phyloP scores from a whole-genome alignment of 1,140 invertebrate species.

The Zaprionus vittiger region DNA sequence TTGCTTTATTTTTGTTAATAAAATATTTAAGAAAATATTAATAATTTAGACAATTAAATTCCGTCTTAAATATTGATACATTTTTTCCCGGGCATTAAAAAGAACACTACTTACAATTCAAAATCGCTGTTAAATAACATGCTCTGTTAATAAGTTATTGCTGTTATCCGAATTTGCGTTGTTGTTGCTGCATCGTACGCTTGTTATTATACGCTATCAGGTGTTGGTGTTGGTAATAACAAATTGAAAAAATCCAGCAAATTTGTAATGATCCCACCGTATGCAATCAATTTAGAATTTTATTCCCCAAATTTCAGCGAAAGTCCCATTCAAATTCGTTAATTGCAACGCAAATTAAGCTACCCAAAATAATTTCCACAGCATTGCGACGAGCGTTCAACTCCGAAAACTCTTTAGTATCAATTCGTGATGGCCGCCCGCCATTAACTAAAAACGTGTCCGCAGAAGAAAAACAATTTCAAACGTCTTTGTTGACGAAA shows the following conservation, averaged over 20 bases:
- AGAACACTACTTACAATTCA: not conserved
- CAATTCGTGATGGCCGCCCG: conserved; percentile 78
- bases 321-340: conserved; percentile 57
- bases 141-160: conserved; percentile 7
- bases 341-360: conserved; percentile 47
- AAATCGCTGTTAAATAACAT: conserved; percentile 17
- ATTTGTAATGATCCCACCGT: conserved; percentile 44
- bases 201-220: conserved; percentile 30
- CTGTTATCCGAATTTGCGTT: conserved; percentile 23
- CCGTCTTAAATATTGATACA: too few species aligned
- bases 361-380: conserved; percentile 72
- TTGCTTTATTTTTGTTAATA: too few species aligned
- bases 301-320: conserved; percentile 53
- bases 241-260: conserved; percentile 30
- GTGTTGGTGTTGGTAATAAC: conserved; percentile 42
- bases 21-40: too few species aligned
- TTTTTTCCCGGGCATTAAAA: not conserved
- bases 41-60: too few species aligned
- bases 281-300: conserved; percentile 54
- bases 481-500: conserved; percentile 65
- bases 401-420: conserved; percentile 70
- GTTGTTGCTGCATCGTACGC: conserved; percentile 23
- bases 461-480: conserved; percentile 81
- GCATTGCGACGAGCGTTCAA: conserved; percentile 56
- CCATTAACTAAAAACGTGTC: conserved; percentile 83